phyloP scores from a whole-genome alignment of 2,113 vertebrate species.

The Hemicordylus capensis region DNA sequence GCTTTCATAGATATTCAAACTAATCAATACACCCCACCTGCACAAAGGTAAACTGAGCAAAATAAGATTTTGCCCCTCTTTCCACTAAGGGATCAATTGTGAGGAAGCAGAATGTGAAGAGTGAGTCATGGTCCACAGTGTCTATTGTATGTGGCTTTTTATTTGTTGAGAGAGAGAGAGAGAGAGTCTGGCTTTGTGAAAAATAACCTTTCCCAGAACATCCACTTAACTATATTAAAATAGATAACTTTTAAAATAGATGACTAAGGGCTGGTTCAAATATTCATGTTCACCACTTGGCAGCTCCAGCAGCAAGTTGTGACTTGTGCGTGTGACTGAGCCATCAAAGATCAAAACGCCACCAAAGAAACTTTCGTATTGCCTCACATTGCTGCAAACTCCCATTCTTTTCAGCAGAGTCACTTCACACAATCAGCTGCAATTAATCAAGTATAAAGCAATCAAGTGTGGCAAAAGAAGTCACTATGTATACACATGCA shows the following conservation, averaged over 20 bases:
- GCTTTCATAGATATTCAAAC: background rate
- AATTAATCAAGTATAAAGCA: background rate
- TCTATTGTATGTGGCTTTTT: constrained; percentile 41
- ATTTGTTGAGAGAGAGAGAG: constrained; percentile 45
- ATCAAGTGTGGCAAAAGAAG: background rate
- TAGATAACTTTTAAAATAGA: too few relatives aligned
- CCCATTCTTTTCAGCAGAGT: background rate
- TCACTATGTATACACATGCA: background rate
- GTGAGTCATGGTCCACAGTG: constrained; percentile 60
- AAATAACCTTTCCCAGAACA: constrained; percentile 51
- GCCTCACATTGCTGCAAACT: background rate
- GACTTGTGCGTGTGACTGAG: background rate
- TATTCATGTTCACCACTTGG: background rate
- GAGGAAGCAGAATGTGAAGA: constrained; percentile 44
- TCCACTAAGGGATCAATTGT: background rate
- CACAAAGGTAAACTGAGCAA: background rate
- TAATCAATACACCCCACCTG: background rate
- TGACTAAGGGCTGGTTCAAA: background rate
- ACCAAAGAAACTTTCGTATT: background rate
- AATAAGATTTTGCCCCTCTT: background rate
- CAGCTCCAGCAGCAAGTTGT: background rate
- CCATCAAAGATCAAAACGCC: background rate
- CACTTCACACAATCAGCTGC: background rate
- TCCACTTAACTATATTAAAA: too few relatives aligned
- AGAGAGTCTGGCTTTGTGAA: constrained; percentile 46